These are phyloP conservation scores for Falcaria lacertinaria DNA, from an alignment of 2,888 invertebrate species.

Conservation along the genomic window DNA sequence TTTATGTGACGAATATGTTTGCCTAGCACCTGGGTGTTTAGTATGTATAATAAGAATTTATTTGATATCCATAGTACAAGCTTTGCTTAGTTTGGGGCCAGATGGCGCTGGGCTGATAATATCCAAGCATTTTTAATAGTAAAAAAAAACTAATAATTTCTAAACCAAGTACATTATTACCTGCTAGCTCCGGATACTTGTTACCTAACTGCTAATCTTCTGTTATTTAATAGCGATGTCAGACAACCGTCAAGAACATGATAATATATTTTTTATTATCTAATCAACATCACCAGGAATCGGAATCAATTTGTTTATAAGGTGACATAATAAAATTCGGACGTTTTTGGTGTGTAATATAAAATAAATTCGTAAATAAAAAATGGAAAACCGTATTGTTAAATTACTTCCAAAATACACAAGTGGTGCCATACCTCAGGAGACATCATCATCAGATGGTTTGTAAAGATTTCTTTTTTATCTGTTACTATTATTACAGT, in stretches of 20 bases:
- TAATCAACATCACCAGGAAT: conserved; percentile 47
- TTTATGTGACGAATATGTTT: too few species aligned
- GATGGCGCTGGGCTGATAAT: too few species aligned
- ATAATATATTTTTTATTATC: conserved; percentile 50
- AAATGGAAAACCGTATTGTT: conserved; percentile 51
- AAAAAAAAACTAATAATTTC: too few species aligned
- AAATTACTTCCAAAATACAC: conserved; percentile 28
- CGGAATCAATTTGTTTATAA: conserved; percentile 43
- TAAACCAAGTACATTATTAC: too few species aligned
- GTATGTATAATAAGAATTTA: too few species aligned
- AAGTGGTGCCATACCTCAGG: conserved; percentile 30
- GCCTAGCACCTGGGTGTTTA: too few species aligned
- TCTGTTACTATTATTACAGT: too few species aligned
- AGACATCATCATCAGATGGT: conserved; percentile 54
- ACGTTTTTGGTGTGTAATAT: conserved; percentile 28
- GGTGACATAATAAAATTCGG: conserved; percentile 27
- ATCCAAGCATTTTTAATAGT: too few species aligned
- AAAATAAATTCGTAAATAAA: conserved; percentile 11
- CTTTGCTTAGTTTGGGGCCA: too few species aligned
- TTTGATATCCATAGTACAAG: too few species aligned
- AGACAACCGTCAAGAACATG: conserved; percentile 27
- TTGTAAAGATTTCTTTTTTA: too few species aligned
- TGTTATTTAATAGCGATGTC: conserved; percentile 9
- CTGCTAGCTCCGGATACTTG: neutral
- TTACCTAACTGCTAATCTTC: neutral